A percentile compares a stretch with the other conserved stretches of the same genome.
Evolutionary conservation across 2,797 vertebrate species (phyloP).

Genomic region (Chelidonichthys spinosus): DNA sequence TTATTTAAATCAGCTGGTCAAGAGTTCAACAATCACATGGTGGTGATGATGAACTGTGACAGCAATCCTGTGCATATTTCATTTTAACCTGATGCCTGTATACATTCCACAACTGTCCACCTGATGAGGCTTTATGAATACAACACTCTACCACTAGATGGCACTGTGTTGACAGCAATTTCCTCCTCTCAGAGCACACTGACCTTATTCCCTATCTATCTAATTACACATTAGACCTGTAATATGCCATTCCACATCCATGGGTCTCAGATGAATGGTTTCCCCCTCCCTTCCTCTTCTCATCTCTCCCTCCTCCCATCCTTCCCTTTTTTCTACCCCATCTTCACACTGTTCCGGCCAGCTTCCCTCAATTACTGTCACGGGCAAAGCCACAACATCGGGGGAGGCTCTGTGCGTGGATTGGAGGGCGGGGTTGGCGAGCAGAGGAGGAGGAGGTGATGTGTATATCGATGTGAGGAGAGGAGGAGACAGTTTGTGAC

Average conservation of each 20-base stretch:
- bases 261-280: conserved; percentile 84
- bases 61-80: conserved; percentile 15
- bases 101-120: conserved; percentile 40
- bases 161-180: conserved; percentile 78
- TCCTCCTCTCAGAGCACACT: conserved; percentile 63
- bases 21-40: background rate
- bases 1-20: conserved; percentile 8
- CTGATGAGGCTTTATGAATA: conserved; percentile 14
- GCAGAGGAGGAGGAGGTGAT: conserved; percentile 50
- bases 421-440: conserved; percentile 34
- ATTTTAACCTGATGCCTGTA: conserved; percentile 51
- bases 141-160: conserved; percentile 76
- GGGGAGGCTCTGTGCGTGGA: conserved; percentile 55
- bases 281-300: conserved; percentile 70
- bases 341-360: conserved; percentile 81
- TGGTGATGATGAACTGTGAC: conserved; percentile 5
- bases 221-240: conserved; percentile 88
- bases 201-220: conserved; percentile 86
- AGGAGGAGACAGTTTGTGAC: conserved; percentile 73
- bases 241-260: conserved; percentile 87
- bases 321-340: conserved; percentile 54
- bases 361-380: conserved; percentile 87
- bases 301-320: conserved; percentile 61
- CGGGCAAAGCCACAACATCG: conserved; percentile 75
- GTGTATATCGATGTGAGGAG: conserved; percentile 68